Evolutionary conservation across 2,888 invertebrate species (phyloP), one percentile per base, ranked within the genome.

Genomic region (Alviniconcha strummeri): DNA sequence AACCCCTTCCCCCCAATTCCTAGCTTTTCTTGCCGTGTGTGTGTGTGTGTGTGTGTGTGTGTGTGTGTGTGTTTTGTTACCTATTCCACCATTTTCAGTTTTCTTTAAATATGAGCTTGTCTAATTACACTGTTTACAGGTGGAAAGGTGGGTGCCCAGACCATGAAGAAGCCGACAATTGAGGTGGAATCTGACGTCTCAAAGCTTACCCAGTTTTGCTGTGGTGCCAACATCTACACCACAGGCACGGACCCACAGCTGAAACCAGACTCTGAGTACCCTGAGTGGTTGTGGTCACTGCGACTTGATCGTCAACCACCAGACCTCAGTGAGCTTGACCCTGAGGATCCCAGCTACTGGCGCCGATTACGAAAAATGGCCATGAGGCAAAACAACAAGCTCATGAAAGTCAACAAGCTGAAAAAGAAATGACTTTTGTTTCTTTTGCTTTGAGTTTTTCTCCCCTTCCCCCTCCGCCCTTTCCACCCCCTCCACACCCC

Each of bases 281-380:
- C 98, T 0, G 96, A 96, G 2, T 99, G 98, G 98, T 94, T 99
- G 85, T 98, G 98, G 98, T 94, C 91, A 4, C 91, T 98, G 17
- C 94, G 95, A 89, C 95, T 95, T 19, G 96, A 94, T 90, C 85
- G 94, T 19, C 93, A 95, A 5, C 95, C 96, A 7, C 95, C 95
- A 7, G 94, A 95, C 0, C 92, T 98, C 1, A 96, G 96, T 84
- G 96, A 97, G 90, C 91, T 98, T 85, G 97, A 97, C 93, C 97
- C 97, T 5, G 95, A 95, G 90, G 95, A 96, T 13, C 96, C 96
- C 93, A 95, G 95, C 90, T 99, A 98, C 94, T 98, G 98, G 98
- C 94, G 95, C 88, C 95, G 95, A 84, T 94, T 97, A 64, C 94
- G 97, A 84, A 90, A 88, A 86, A 80, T 90, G 78, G 87, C 88